phyloP scores from a whole-genome alignment of 2,797 vertebrate genomes.

The Syncerus caffer region DNA sequence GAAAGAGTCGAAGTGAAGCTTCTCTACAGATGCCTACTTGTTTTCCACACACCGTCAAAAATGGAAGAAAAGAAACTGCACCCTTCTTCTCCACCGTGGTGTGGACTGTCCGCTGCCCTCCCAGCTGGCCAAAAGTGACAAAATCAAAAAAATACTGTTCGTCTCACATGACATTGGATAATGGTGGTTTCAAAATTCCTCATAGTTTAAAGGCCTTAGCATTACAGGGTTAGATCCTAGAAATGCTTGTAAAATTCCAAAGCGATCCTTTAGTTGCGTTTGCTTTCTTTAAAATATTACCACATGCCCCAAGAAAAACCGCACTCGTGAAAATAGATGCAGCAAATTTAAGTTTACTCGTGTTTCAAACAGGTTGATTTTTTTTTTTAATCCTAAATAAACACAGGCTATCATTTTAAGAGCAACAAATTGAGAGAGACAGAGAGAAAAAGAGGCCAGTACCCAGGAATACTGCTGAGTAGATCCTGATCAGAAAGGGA shows the following conservation, averaged over 20 bases:
- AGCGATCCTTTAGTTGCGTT: not conserved
- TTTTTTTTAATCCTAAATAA: not conserved
- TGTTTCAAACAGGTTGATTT: not conserved
- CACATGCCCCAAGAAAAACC: not conserved
- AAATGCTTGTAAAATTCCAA: conserved; percentile 54
- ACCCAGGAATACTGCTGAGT: not conserved
- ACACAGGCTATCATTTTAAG: conserved; percentile 32
- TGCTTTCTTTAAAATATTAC: not conserved
- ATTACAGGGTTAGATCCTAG: conserved; percentile 59
- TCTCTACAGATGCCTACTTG: not conserved
- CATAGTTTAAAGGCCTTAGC: conserved; percentile 30
- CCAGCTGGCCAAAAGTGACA: not conserved
- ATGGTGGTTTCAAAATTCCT: conserved; percentile 56
- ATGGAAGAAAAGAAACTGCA: not conserved
- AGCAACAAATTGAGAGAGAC: not conserved
- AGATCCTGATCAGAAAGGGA: not conserved
- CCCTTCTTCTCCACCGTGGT: not conserved
- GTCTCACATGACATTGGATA: conserved; percentile 45
- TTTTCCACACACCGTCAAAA: not conserved
- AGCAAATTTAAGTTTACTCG: not conserved
- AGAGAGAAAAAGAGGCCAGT: conserved; percentile 30
- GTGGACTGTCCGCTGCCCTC: not conserved
- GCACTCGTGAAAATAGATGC: not conserved
- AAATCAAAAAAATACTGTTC: not conserved
- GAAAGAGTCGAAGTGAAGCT: not conserved